phyloP scores from a whole-genome alignment of 1,140 invertebrate species.

The Steinernema khuongi region DNA sequence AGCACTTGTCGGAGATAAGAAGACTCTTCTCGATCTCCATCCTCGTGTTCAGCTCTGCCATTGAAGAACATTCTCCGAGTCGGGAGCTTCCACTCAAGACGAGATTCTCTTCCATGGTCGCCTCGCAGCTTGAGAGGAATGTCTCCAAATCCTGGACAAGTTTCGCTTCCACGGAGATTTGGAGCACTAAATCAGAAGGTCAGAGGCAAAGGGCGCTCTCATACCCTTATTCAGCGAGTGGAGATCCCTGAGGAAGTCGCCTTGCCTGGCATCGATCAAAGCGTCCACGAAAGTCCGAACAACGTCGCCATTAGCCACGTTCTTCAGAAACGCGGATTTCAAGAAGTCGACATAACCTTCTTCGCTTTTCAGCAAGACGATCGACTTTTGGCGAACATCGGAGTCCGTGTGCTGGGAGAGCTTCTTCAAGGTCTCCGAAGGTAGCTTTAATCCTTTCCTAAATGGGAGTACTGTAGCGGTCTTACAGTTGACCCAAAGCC shows the following conservation, averaged over 20 bases:
- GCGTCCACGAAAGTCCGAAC: not conserved
- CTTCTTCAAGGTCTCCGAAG: not conserved
- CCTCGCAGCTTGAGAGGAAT: not conserved
- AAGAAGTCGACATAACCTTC: not conserved
- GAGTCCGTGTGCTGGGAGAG: not conserved
- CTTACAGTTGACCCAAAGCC: not conserved
- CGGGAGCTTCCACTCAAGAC: not conserved
- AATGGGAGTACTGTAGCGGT: not conserved
- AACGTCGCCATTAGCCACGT: not conserved
- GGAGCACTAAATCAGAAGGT: not conserved
- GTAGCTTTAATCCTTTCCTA: not conserved
- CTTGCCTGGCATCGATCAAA: not conserved
- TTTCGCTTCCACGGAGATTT: not conserved
- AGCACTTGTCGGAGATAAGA: conserved; percentile 3
- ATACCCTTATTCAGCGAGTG: not conserved
- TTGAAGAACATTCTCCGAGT: not conserved
- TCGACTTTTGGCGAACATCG: not conserved
- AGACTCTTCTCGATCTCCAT: not conserved
- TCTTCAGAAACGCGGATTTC: not conserved
- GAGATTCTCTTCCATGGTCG: not conserved
- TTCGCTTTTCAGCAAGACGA: not conserved
- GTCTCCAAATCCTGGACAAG: not conserved
- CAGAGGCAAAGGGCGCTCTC: not conserved
- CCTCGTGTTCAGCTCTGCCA: not conserved
- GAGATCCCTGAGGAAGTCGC: not conserved